These are phyloP conservation scores for Tortrix viridana DNA, from an alignment of 2,888 invertebrate genomes.

Conservation along the genomic window DNA sequence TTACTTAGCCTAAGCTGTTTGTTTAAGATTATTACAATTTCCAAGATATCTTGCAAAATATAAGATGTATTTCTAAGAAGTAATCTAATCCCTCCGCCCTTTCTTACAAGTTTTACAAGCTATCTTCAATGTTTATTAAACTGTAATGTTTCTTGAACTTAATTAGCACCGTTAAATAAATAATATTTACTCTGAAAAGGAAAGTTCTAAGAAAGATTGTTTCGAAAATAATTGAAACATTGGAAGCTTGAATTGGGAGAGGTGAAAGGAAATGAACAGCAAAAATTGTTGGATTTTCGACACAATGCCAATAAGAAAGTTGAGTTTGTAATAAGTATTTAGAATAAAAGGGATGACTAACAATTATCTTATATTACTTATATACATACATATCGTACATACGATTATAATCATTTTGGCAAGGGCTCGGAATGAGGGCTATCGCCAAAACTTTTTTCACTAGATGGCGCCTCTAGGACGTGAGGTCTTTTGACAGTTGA, in stretches of 20 bases:
- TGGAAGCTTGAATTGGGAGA: slow-evolving; percentile 50
- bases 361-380: background rate
- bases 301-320: slow-evolving; percentile 6
- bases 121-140: background rate
- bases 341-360: background rate
- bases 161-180: slow-evolving; percentile 15
- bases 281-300: slow-evolving; percentile 47
- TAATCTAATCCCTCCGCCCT: background rate
- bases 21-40: too few relatives aligned
- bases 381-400: background rate
- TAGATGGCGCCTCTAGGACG: too few relatives aligned
- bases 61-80: too few relatives aligned
- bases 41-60: too few relatives aligned
- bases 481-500: too few relatives aligned
- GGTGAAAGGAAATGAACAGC: slow-evolving; percentile 48
- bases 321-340: background rate
- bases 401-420: background rate
- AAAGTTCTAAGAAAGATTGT: slow-evolving; percentile 40
- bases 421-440: too few relatives aligned
- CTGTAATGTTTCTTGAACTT: background rate
- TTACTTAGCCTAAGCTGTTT: too few relatives aligned
- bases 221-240: slow-evolving; percentile 55
- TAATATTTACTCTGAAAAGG: slow-evolving; percentile 8
- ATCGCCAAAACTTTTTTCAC: too few relatives aligned
- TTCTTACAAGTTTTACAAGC: background rate